These are phyloP conservation scores for Lagopus muta DNA, from an alignment of 2,113 vertebrate species.

Conservation along the genomic window DNA sequence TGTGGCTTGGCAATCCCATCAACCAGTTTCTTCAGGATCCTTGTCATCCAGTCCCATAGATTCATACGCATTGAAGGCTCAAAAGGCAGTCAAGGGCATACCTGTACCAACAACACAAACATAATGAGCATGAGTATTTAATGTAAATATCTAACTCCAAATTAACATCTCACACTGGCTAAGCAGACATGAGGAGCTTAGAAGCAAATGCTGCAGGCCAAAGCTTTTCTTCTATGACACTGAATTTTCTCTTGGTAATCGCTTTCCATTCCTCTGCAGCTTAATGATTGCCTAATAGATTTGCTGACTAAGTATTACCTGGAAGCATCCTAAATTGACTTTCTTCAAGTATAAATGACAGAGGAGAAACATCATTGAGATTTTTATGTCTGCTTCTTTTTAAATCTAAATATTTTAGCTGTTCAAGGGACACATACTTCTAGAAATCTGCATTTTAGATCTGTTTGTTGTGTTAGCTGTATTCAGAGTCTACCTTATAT, in stretches of 20 bases:
- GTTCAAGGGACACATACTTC: neutral
- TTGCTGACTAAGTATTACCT: neutral
- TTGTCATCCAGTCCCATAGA: too few species aligned
- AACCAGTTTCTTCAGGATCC: too few species aligned
- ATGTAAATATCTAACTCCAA: slow-evolving; percentile 10
- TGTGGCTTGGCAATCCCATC: too few species aligned
- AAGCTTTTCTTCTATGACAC: neutral
- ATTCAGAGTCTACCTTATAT: slow-evolving; percentile 33
- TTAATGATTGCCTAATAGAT: neutral
- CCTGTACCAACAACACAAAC: neutral
- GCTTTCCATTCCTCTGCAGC: neutral
- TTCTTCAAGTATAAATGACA: neutral
- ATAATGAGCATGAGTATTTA: neutral
- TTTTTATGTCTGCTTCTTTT: slow-evolving; percentile 17
- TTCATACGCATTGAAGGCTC: too few species aligned
- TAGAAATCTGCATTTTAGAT: slow-evolving; percentile 1
- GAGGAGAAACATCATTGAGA: neutral
- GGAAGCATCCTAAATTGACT: neutral
- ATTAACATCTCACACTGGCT: slow-evolving; percentile 44
- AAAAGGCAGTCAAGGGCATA: neutral
- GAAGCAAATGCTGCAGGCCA: slow-evolving; percentile 10
- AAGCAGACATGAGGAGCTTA: neutral
- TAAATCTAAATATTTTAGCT: slow-evolving; percentile 40
- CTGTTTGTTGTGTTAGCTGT: slow-evolving; percentile 31
- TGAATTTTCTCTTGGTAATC: slow-evolving; percentile 1